These are phyloP conservation scores for Cloeon dipterum DNA, from an alignment of 2,888 invertebrate species.

Conservation along the genomic window DNA sequence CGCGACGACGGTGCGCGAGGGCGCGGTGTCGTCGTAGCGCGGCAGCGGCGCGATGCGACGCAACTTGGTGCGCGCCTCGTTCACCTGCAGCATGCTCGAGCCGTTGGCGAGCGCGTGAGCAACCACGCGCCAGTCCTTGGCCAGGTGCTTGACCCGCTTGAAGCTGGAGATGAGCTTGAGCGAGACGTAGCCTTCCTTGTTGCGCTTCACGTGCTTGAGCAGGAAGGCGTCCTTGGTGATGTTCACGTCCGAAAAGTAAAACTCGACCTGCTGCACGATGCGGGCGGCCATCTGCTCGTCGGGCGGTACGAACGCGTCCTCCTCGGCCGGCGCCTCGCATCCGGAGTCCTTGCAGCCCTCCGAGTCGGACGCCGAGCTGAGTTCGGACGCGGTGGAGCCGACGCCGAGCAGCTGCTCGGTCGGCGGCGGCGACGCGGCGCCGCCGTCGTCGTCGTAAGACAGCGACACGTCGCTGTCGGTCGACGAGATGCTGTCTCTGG, in stretches of 20 bases:
- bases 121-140: constrained; percentile 84
- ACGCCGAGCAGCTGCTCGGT: constrained; percentile 34
- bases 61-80: constrained; percentile 75
- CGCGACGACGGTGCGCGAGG: constrained; percentile 75
- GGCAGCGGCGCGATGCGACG: constrained; percentile 67
- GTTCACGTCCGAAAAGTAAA: constrained; percentile 87
- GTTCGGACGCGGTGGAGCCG: constrained; percentile 39
- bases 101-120: constrained; percentile 62
- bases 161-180: constrained; percentile 87
- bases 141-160: constrained; percentile 79
- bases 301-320: constrained; percentile 24
- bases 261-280: constrained; percentile 76
- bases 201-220: constrained; percentile 79
- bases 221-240: constrained; percentile 89
- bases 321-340: constrained; percentile 27
- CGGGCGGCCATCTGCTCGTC: constrained; percentile 53
- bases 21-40: constrained; percentile 75
- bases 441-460: constrained; percentile 21
- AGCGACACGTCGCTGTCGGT: constrained; percentile 34
- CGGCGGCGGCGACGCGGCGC: constrained; percentile 12
- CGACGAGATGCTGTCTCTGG: constrained; percentile 33
- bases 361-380: constrained; percentile 22
- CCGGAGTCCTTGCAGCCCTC: constrained; percentile 9
- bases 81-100: constrained; percentile 60
- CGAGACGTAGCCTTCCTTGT: constrained; percentile 89